phyloP scores from a whole-genome alignment of 2,888 invertebrate species.

The Drepanosiphum platanoidis region DNA sequence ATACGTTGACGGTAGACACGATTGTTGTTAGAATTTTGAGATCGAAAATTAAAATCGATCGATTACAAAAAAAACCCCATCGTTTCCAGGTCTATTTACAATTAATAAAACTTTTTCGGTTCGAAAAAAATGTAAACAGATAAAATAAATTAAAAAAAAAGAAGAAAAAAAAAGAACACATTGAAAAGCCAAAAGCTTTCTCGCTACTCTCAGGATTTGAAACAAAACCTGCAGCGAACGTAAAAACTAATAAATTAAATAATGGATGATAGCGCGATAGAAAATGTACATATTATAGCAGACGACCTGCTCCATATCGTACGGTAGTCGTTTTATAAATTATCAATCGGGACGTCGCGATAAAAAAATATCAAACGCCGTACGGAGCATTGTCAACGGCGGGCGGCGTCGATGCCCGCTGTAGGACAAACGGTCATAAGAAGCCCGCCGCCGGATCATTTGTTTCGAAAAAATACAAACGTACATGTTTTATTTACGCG shows the following conservation, averaged over 20 bases:
- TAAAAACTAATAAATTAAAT: background rate
- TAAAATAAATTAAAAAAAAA: background rate
- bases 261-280: background rate
- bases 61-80: too few relatives aligned
- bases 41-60: background rate
- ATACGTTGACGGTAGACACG: background rate
- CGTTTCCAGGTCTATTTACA: too few relatives aligned
- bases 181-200: background rate
- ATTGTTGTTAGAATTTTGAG: background rate
- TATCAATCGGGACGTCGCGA: background rate
- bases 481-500: too few relatives aligned
- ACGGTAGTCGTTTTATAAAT: background rate
- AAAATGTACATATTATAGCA: background rate
- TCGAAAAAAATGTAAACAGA: background rate
- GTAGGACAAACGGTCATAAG: background rate
- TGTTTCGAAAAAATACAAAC: background rate
- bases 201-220: background rate
- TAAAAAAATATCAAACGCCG: background rate
- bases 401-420: background rate
- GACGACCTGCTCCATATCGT: background rate
- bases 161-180: background rate
- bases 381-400: background rate
- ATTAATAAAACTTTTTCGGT: too few relatives aligned
- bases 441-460: background rate
- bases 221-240: background rate